Evolutionary conservation across 1,140 invertebrate genomes (phyloP), one percentile per base, ranked within the genome.

Genomic region (Ceratitis capitata): DNA sequence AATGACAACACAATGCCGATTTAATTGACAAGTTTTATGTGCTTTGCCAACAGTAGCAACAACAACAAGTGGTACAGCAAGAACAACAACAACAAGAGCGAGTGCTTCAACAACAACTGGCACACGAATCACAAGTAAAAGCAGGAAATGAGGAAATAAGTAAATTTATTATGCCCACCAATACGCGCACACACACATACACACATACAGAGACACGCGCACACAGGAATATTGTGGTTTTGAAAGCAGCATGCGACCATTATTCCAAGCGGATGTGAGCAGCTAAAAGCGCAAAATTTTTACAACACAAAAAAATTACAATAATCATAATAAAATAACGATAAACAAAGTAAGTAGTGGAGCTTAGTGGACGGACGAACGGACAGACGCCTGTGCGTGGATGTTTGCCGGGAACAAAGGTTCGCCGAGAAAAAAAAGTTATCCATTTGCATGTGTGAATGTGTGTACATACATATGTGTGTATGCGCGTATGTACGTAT

Each of bases 1-100:
- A 78, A 78, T 78, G 69, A 78, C 69, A 45, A 45, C 69, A 78
- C 69, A 78, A 78, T 78, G 69, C 69, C 39, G 69, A 78, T 78
- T 78, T 78, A 78, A 78, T 78, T 78, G 69, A 78, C 69, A 78
- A 45, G 39, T 78, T 78, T 78, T 78, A 78, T 78, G 69, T 78
- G 69, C 69, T 78, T 78, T 78, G 39, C 35, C 39, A 45, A 45
- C 69, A 74, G 42, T 19, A 74, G 23, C 39, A 78, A 78, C 9
- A 3, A 19, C 61, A 69, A 69, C 3, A 69, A n/a, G n/a, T n/a
- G n/a, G n/a, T n/a, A n/a, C n/a, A n/a, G n/a, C 35, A 69, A 42
- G 14, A 26, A 14, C 9, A 61, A 42, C 61, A 39, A 12, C 2
- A 42, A 19, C n/a, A 35, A 4, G 0, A 69, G 61, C 16, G 7